These are phyloP conservation scores for Coreius guichenoti DNA, from an alignment of 2,797 vertebrate genomes.

Conservation along the genomic window DNA sequence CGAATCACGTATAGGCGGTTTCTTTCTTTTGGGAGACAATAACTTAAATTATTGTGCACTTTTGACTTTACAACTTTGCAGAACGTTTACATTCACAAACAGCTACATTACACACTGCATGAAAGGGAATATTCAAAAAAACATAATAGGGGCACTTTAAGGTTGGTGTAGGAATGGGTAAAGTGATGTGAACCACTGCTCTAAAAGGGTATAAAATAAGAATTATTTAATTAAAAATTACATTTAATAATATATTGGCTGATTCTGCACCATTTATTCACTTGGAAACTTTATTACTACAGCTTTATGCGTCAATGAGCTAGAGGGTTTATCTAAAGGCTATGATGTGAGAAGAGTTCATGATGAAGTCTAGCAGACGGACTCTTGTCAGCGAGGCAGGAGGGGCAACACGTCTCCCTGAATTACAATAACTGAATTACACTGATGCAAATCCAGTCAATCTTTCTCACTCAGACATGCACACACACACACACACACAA, in stretches of 20 bases:
- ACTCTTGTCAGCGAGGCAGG: neutral
- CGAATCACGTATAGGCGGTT: too few species aligned
- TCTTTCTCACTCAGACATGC: constrained; percentile 17
- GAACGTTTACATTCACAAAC: too few species aligned
- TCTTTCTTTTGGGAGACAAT: too few species aligned
- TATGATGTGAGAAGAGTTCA: constrained; percentile 20
- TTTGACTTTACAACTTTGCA: too few species aligned
- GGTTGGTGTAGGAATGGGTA: neutral
- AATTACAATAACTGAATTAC: constrained; percentile 40
- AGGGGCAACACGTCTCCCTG: constrained; percentile 5
- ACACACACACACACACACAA: constrained; percentile 12
- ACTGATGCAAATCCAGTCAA: constrained; percentile 22
- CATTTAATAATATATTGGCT: constrained; percentile 2
- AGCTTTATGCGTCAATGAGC: neutral
- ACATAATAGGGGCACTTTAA: too few species aligned
- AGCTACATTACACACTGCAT: too few species aligned
- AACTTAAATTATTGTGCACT: too few species aligned
- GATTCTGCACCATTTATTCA: neutral
- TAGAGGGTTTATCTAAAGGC: constrained; percentile 31
- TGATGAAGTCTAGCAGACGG: constrained; percentile 24
- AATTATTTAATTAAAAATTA: neutral
- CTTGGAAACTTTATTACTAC: neutral
- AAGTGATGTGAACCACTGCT: neutral
- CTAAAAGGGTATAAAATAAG: constrained; percentile 4
- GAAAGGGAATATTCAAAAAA: too few species aligned